Percentiles rank a stretch among this genome's conserved stretches.
Evolutionary conservation across 53 echinoderm and acorn worm genomes (phyloP).

Genomic region (Holothuria leucospilota): DNA sequence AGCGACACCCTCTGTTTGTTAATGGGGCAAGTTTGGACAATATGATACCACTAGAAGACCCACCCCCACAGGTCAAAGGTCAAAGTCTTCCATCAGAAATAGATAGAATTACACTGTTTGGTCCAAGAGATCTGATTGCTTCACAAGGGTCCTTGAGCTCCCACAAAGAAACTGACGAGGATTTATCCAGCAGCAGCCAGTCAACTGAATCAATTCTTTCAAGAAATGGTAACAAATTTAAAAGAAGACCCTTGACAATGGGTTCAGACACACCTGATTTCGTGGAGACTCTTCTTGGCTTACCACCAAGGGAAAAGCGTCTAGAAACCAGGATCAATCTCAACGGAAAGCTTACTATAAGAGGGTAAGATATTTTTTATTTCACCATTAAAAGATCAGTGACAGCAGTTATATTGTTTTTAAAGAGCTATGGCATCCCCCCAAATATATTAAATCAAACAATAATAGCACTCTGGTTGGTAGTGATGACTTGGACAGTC

Average conservation of each 20-base stretch:
- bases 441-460: no score
- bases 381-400: no score
- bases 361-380: conserved; percentile 10
- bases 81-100: conserved; percentile 63
- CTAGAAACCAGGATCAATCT: conserved; percentile 37
- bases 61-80: conserved; percentile 44
- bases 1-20: conserved; percentile 1
- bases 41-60: conserved; percentile 29
- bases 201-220: conserved; percentile 11
- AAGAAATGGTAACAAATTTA: conserved; percentile 8
- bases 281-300: conserved; percentile 24
- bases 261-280: conserved; percentile 20
- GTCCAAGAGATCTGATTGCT: conserved; percentile 68
- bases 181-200: conserved; percentile 5
- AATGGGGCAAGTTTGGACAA: conserved; percentile 1
- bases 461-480: no score
- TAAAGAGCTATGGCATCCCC: no score
- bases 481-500: no score
- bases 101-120: conserved; percentile 67
- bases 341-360: conserved; percentile 17
- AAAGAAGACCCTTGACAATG: conserved; percentile 12
- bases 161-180: conserved; percentile 25
- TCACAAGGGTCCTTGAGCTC: conserved; percentile 38
- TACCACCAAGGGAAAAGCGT: conserved; percentile 15
- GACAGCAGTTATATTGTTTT: no score